These are phyloP conservation scores for Rotaria macrura DNA, from an alignment of 2,888 invertebrate species.

Conservation along the genomic window DNA sequence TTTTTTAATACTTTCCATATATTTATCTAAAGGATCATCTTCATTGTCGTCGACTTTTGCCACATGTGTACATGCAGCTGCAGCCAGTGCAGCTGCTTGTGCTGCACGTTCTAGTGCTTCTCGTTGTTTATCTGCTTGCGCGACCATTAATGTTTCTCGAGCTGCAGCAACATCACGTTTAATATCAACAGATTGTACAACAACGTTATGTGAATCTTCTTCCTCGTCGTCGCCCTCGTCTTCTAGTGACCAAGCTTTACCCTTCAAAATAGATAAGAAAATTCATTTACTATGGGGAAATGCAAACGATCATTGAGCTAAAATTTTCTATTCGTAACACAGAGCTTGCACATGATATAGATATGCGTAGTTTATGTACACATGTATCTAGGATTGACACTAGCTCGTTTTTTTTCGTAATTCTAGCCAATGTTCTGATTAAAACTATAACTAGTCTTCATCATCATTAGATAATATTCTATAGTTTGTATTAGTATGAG, in stretches of 20 bases:
- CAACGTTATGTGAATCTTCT: conserved; percentile 27
- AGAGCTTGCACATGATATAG: too few species aligned
- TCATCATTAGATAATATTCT: too few species aligned
- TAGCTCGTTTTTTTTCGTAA: too few species aligned
- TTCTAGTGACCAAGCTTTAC: conserved; percentile 84
- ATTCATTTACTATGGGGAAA: not conserved
- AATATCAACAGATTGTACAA: not conserved
- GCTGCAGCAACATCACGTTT: conserved; percentile 53
- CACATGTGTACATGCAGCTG: conserved; percentile 50
- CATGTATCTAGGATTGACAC: too few species aligned
- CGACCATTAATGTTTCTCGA: conserved; percentile 41
- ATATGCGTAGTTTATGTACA: too few species aligned
- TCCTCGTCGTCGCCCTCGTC: conserved; percentile 76
- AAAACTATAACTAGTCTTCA: too few species aligned
- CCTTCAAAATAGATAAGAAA: conserved; percentile 27
- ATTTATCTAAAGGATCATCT: conserved; percentile 92
- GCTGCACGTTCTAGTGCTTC: conserved; percentile 19
- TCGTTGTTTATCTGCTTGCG: conserved; percentile 25
- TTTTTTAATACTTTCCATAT: conserved; percentile 64
- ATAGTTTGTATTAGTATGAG: too few species aligned
- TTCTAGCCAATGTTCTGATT: too few species aligned
- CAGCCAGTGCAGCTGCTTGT: conserved; percentile 35
- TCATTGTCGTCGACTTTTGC: conserved; percentile 43
- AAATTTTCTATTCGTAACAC: too few species aligned
- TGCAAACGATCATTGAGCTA: too few species aligned